Evolutionary conservation across 2,888 invertebrate species (phyloP).

Genomic region (Sipha maydis): DNA sequence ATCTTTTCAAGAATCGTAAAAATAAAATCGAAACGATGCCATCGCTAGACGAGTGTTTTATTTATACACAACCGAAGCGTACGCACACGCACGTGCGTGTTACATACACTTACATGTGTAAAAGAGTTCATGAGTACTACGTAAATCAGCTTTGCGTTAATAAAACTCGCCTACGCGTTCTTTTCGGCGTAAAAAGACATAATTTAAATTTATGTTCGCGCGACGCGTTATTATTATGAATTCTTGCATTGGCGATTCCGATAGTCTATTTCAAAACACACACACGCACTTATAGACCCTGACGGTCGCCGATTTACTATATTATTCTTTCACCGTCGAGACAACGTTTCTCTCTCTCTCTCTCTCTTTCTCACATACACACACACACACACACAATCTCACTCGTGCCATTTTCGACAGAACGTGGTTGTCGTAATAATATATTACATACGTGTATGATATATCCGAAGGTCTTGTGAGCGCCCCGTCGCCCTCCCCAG

Average conservation of each 20-base stretch:
- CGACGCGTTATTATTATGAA: neutral
- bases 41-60: neutral
- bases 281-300: neutral
- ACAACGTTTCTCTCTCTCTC: neutral
- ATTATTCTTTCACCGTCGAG: neutral
- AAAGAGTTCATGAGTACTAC: neutral
- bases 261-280: neutral
- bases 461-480: neutral
- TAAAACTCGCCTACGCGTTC: slow-evolving; percentile 37
- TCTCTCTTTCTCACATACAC: neutral
- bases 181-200: neutral
- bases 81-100: too few relatives aligned
- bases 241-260: neutral
- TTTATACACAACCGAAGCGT: neutral
- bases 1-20: too few relatives aligned
- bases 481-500: neutral
- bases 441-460: neutral
- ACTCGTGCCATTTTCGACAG: neutral
- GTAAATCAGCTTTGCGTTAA: slow-evolving; percentile 17
- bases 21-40: neutral
- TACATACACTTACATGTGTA: too few relatives aligned
- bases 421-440: neutral
- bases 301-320: neutral
- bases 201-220: neutral
- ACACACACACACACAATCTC: neutral